Evolutionary conservation across 2,888 invertebrate genomes (phyloP).

Genomic region (Netelia virgata): DNA sequence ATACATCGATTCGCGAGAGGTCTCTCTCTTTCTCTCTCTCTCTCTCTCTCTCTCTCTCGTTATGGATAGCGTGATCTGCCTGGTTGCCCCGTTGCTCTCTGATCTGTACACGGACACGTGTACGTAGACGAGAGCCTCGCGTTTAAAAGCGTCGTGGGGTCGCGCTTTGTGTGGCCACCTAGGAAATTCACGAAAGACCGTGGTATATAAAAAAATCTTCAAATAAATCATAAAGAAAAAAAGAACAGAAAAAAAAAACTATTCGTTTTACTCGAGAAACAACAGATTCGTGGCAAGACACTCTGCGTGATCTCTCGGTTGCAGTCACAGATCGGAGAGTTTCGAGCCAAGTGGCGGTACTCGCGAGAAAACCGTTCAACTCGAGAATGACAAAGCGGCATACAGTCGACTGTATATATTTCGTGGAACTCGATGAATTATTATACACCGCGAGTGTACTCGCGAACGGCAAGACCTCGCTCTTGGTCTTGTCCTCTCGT

Average conservation of each 20-base stretch:
- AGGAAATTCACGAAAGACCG: not conserved
- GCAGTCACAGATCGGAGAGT: conserved; percentile 19
- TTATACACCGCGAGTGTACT: conserved; percentile 47
- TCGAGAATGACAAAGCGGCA: conserved; percentile 60
- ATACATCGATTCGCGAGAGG: conserved; percentile 59
- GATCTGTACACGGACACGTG: conserved; percentile 9
- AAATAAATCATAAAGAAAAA: not conserved
- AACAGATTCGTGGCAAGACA: not conserved
- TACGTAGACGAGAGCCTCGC: not conserved
- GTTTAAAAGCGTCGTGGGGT: conserved; percentile 16
- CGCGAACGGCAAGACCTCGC: conserved; percentile 1
- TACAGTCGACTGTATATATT: conserved; percentile 38
- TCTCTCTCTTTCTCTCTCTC: not conserved
- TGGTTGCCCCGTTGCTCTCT: conserved; percentile 42
- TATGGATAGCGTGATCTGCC: conserved; percentile 1
- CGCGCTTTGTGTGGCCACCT: conserved; percentile 7
- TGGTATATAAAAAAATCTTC: not conserved
- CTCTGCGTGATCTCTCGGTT: conserved; percentile 16
- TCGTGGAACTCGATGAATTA: conserved; percentile 64
- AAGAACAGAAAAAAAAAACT: conserved; percentile 8
- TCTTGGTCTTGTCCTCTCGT: conserved; percentile 11
- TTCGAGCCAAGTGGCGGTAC: conserved; percentile 12
- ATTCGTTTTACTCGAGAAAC: not conserved
- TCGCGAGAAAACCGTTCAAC: conserved; percentile 56
- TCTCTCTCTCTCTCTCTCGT: not conserved